Percentiles rank a stretch among this genome's conserved stretches.
Conservation (phyloP, 1,140 invertebrate species). For the Anoplophora glabripennis region DNA sequence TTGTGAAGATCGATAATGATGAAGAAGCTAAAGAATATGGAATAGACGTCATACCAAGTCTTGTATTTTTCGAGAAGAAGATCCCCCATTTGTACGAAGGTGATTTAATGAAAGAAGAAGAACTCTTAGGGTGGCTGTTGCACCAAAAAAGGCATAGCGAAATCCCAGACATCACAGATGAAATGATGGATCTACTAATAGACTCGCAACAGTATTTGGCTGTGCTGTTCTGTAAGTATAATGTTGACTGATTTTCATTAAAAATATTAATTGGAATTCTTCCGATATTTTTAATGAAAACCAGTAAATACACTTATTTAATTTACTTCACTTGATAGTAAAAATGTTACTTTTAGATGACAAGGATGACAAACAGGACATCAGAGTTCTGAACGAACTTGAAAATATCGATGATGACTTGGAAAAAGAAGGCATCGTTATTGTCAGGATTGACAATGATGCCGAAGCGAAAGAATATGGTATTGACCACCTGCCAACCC, state of each 20-base stretch:
- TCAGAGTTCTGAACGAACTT: slow-evolving; percentile 80
- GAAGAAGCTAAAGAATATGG: slow-evolving; percentile 88
- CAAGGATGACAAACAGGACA: slow-evolving; percentile 86
- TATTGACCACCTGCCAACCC: slow-evolving; percentile 82
- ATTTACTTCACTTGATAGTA: not conserved
- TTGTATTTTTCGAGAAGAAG: slow-evolving; percentile 84
- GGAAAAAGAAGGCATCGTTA: slow-evolving; percentile 85
- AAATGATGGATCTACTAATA: slow-evolving; percentile 91
- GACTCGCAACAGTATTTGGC: slow-evolving; percentile 75
- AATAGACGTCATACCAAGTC: slow-evolving; percentile 74
- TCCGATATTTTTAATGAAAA: no score
- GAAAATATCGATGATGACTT: slow-evolving; percentile 92
- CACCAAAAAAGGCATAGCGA: slow-evolving; percentile 87
- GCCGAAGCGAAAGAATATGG: slow-evolving; percentile 88
- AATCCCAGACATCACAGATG: slow-evolving; percentile 89
- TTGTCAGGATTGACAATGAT: slow-evolving; percentile 84
- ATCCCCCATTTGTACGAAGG: slow-evolving; percentile 89
- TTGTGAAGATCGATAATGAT: slow-evolving; percentile 89
- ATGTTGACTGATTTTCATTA: not conserved
- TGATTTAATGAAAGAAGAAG: slow-evolving; percentile 88
- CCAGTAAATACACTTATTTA: no score
- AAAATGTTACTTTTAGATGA: slow-evolving; percentile 65
- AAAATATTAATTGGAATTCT: not conserved
- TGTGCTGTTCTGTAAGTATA: slow-evolving; percentile 79
- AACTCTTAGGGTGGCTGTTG: slow-evolving; percentile 82